Evolutionary conservation across 2,113 vertebrate genomes (phyloP), one percentile per base, ranked within the genome.

Genomic region (Elephantulus edwardii): DNA sequence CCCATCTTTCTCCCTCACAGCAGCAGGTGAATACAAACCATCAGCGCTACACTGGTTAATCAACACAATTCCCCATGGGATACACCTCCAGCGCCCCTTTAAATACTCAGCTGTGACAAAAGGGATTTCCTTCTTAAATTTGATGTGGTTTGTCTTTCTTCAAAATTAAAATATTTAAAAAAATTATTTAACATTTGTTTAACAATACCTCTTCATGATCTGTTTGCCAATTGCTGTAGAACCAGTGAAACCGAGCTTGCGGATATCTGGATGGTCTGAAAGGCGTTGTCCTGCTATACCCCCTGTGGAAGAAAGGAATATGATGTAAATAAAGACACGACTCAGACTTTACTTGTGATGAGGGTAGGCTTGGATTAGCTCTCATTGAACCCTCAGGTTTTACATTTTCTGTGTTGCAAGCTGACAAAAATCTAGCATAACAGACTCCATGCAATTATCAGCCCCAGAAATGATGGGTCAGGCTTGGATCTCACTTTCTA

Each of bases 211-310:
- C 75, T 98, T 98, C 98, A 98, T 98, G 95, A 98, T 98, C 95
- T 98, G 97, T 95, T 98, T 98, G n/a, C 98, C 98, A 64, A 97
- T 95, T 13, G 96, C 95, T 0, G 98, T 98, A 80, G 98, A 98
- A 8, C 98, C 98, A 0, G 98, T 98, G 95, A 98, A 98, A 12
- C 98, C 98, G 44, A 98, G 97, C 83, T 98, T 98, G 78, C 98
- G 98, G 80, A 98, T 95, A 48, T 98, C 97, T 6, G 98, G 98
- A 10, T 98, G 98, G 60, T 98, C 98, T 13, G 98, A 98, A 30
- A 98, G 96, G 46, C 95, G 96, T 40, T 98, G 98, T 87, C 98
- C 98, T 10, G 97, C 97, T 20, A 97, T 54, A 0, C 97, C 97
- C 22, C 98, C 98, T 98, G 14, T 1, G 35, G 42, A 22, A 80